Evolutionary conservation across 2,888 invertebrate genomes (phyloP), one percentile per base, ranked within the genome.

Genomic region (Euclidia mi): DNA sequence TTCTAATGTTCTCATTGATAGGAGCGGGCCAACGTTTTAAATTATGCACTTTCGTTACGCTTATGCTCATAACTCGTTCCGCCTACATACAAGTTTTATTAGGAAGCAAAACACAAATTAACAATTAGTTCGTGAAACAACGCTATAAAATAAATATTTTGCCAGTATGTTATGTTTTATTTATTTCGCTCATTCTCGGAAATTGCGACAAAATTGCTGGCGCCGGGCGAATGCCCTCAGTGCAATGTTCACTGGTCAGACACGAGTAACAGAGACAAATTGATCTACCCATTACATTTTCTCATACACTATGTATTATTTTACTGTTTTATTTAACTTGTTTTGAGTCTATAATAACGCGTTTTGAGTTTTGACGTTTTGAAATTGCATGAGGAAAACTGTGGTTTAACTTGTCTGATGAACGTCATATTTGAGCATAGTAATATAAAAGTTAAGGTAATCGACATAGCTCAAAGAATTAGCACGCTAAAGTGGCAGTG

Each of bases 141-240:
- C 15, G 14, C 59, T 40, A 47, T 46, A 55, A 44, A 57, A 43
- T 37, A 41, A 55, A 70, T n/a, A 60, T 60, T 56, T 38, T 41
- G 42, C 55, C 47, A 32, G 43, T 45, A 38, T 44, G 50, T 56
- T 49, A 66, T 48, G 50, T 71, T 56, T 62, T 62, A 71, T 66
- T 66, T 69, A 66, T 71, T 55, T 62, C 31, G 43, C 59, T 41
- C 41, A 46, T 71, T 66, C 56, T 38, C 43, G 43, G 28, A 46
- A 56, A 66, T 58, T 51, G 66, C 55, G 38, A 52, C 25, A 46
- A 48, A 56, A 66, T 62, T 66, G 63, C 56, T 44, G 56, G 59
- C 47, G 56, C 28, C 45, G 6, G 4, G 50, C 25, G 35, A 56
- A 10, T 44, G 34, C 10, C 10, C 37, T 2, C 15, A 10, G 37